Evolutionary conservation across 2,113 vertebrate species (phyloP), one percentile per base, ranked within the genome.

Genomic region (Amblyornis subalaris): DNA sequence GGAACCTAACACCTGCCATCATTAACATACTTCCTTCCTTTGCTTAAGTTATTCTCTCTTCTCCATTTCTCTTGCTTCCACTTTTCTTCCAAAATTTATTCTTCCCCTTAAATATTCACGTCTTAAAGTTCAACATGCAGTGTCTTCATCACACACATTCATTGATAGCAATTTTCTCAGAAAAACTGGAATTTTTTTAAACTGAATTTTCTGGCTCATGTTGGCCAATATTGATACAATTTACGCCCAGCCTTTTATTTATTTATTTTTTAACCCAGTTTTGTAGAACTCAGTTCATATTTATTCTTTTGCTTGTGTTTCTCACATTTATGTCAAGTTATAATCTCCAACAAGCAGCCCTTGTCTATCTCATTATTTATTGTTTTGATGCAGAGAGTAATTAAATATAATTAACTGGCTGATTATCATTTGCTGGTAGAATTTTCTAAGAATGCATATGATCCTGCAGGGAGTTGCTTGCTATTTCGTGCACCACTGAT

Each of bases 321-420:
- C 74, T 89, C 44, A 16, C 88, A 70, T 96, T 97, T 95, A 85
- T 85, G 85, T 82, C 57, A 90, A 94, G 45, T 82, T 88, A 92
- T 95, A 97, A 97, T 97, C 94, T 95, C 89, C 94, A 96, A 84
- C 75, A 92, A 96, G 80, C 89, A 97, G 92, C 69, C 36, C 47
- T 95, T 76, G 71, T 89, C 89, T 97, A 86, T 96, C 74, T 76
- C 67, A 91, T 97, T 98, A 98, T 97, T 98, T 98, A 98, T 98
- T 98, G 94, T 97, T 97, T 97, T 97, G 96, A 97, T 97, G 97
- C 96, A 97, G 90, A 95, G 77, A 95, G 89, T 92, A 97, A 98
- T 98, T 98, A 98, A 96, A 97, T 97, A 97, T 97, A 98, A 98
- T 98, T 98, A 98, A 96, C 91, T 92, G 93, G 78, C 82, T 97